A percentile compares a stretch with the other conserved stretches of the same genome.
Conservation (phyloP, 2,113 vertebrate genomes). For the Lophius piscatorius region DNA sequence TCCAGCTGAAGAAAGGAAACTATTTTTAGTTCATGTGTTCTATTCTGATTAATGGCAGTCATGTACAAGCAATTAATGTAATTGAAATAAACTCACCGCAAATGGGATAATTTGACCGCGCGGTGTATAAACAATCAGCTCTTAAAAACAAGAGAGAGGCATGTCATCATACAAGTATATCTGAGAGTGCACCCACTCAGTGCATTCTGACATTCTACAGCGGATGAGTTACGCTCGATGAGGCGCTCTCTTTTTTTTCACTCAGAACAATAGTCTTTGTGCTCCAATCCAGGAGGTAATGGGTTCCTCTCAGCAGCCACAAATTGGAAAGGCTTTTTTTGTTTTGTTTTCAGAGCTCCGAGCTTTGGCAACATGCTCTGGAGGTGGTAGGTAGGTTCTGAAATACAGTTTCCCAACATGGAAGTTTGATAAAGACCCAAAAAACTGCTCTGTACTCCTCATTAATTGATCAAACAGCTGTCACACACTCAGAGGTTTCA, state of each 20-base stretch:
- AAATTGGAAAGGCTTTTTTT: conserved; percentile 30
- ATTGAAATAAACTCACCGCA: background rate
- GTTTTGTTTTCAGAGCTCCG: conserved; percentile 40
- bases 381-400: conserved; percentile 49
- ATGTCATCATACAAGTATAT: background rate
- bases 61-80: conserved; percentile 15
- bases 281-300: conserved; percentile 46
- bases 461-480: conserved; percentile 1
- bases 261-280: conserved; percentile 57
- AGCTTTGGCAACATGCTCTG: conserved; percentile 34
- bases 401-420: conserved; percentile 39
- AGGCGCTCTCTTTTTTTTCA: background rate
- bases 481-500: no score
- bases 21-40: background rate
- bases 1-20: background rate
- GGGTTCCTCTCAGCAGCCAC: conserved; percentile 35
- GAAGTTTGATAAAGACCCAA: conserved; percentile 11
- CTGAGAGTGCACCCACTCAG: conserved; percentile 11
- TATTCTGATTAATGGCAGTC: background rate
- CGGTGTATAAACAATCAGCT: conserved; percentile 8
- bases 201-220: conserved; percentile 15
- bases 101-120: background rate
- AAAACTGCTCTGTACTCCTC: conserved; percentile 9
- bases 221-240: conserved; percentile 4
- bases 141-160: conserved; percentile 8